phyloP scores from a whole-genome alignment of 2,888 invertebrate genomes.

The Drosophila kokeensis region DNA sequence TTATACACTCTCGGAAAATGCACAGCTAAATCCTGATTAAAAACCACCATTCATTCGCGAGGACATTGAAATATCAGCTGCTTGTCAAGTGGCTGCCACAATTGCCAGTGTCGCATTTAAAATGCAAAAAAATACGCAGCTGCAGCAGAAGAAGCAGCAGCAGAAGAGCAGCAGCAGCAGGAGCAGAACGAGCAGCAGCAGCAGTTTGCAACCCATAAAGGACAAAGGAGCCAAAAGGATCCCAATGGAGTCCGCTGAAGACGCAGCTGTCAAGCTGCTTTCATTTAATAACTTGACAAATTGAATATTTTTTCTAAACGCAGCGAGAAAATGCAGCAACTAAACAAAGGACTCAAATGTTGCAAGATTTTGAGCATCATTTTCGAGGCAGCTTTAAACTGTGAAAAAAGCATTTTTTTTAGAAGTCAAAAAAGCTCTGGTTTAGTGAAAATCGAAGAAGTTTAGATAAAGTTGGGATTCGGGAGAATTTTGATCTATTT shows the following conservation, averaged over 20 bases:
- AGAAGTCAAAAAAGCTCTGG: neutral
- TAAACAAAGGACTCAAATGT: conserved; percentile 2
- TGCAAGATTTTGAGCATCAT: neutral
- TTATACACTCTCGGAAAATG: conserved; percentile 27
- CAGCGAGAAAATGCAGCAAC: conserved; percentile 6
- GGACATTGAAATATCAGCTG: conserved; percentile 57
- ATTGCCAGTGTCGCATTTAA: conserved; percentile 58
- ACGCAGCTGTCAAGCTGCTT: conserved; percentile 41
- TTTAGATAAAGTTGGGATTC: neutral
- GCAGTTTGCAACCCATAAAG: conserved; percentile 9
- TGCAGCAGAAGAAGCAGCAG: neutral
- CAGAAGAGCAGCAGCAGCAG: neutral
- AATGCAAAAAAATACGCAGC: conserved; percentile 40
- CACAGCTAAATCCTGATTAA: conserved; percentile 51
- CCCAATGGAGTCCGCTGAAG: neutral
- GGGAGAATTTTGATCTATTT: neutral
- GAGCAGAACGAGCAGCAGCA: neutral
- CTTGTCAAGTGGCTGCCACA: conserved; percentile 27
- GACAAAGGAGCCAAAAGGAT: conserved; percentile 18
- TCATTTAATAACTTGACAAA: conserved; percentile 75
- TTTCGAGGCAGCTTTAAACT: neutral
- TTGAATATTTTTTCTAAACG: conserved; percentile 62
- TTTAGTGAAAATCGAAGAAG: neutral
- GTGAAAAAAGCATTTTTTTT: neutral
- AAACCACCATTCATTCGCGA: conserved; percentile 40